Conservation (phyloP, 2,888 invertebrate species). For the Hartigia nigra region DNA sequence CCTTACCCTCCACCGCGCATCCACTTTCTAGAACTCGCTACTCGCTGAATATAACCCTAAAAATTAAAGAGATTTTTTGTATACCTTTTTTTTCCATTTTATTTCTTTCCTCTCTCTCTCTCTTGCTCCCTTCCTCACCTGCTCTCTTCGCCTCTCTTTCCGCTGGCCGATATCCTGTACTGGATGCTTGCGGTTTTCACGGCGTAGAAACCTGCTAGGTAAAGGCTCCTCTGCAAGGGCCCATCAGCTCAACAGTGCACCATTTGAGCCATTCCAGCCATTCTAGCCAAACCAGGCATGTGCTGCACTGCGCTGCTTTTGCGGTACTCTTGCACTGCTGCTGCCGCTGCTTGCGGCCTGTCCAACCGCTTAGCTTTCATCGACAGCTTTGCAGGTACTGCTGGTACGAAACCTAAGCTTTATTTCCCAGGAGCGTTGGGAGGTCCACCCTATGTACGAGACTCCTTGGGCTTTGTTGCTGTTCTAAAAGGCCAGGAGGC, state of each 20-base stretch:
- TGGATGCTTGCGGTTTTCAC: slow-evolving; percentile 44
- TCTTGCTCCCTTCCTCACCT: background rate
- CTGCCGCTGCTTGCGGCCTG: slow-evolving; percentile 28
- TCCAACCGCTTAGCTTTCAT: slow-evolving; percentile 14
- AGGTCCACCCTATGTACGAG: background rate
- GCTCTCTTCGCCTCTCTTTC: background rate
- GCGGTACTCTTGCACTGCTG: slow-evolving; percentile 28
- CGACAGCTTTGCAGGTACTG: background rate
- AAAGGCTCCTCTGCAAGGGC: background rate
- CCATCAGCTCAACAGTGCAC: background rate
- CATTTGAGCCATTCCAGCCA: no score
- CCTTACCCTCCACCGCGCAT: slow-evolving; percentile 16
- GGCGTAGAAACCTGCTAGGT: background rate
- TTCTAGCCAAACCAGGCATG: slow-evolving; percentile 11
- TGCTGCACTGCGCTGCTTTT: slow-evolving; percentile 24
- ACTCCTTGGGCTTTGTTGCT: slow-evolving; percentile 29
- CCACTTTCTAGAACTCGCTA: background rate
- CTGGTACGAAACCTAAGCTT: background rate
- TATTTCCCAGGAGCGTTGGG: background rate
- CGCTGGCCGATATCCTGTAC: slow-evolving; percentile 34
- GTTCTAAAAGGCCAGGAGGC: slow-evolving; percentile 32
- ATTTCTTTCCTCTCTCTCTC: slow-evolving; percentile 16
- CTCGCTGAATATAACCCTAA: background rate
- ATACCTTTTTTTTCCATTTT: slow-evolving; percentile 13
- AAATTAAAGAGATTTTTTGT: background rate